These are phyloP conservation scores for cattle (Bos taurus) DNA, from an alignment of 2,113 vertebrate genomes.

Conservation along the genomic window ARS-UCD2.0 NC_037346.1:21936501-21937000, in stretches of 20 bases:
- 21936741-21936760: neutral
- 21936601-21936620: neutral
- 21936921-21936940: neutral
- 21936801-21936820: neutral
- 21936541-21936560: neutral
- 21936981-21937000: neutral
- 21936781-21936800: neutral
- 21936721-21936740: neutral
- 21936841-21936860: neutral
- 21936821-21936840: neutral
- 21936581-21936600: neutral
- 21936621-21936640: neutral
- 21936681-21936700: neutral
- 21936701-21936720: fast-evolving
- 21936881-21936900: neutral
- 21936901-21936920: neutral
- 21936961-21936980: neutral
- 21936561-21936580: neutral
- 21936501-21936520: neutral
- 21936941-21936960: neutral
- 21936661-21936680: neutral
- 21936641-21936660: neutral
- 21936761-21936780: neutral
- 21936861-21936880: neutral
- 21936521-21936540: neutral